Evolutionary conservation across 2,888 invertebrate genomes (phyloP).

Genomic region (Cephus pulcher): DNA sequence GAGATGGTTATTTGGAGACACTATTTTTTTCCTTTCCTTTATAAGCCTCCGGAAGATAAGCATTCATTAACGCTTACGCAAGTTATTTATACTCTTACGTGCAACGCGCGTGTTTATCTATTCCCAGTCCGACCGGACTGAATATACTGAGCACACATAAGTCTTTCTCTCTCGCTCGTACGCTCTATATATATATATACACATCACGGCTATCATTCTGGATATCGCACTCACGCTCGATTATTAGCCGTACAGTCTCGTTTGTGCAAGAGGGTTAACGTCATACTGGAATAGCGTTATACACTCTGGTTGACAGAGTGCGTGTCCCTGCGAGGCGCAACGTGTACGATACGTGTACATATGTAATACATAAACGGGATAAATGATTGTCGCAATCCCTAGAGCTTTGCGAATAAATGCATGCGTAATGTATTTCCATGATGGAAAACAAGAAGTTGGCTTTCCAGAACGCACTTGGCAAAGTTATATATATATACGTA

Average conservation of each 20-base stretch:
- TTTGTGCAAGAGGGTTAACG: neutral
- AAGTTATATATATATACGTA: neutral
- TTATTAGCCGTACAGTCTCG: neutral
- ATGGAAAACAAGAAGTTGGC: neutral
- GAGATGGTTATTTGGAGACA: neutral
- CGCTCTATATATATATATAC: neutral
- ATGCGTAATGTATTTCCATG: neutral
- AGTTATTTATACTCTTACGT: slow-evolving; percentile 58
- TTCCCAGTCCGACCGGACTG: slow-evolving; percentile 36
- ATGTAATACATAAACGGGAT: neutral
- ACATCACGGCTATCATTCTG: neutral
- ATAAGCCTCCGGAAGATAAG: slow-evolving; percentile 41
- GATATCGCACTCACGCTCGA: neutral
- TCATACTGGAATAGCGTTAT: neutral
- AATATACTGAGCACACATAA: neutral
- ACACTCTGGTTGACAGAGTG: neutral
- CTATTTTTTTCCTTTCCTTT: neutral
- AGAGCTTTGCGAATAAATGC: neutral
- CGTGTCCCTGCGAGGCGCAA: neutral
- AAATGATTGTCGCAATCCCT: neutral
- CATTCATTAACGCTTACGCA: slow-evolving; percentile 60
- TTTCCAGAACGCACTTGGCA: neutral
- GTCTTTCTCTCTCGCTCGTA: neutral
- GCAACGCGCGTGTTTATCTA: slow-evolving; percentile 41
- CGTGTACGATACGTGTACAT: neutral